These are phyloP conservation scores for Leptobrachium ailaonicum DNA, from an alignment of 2,113 vertebrate genomes.

Conservation along the genomic window DNA sequence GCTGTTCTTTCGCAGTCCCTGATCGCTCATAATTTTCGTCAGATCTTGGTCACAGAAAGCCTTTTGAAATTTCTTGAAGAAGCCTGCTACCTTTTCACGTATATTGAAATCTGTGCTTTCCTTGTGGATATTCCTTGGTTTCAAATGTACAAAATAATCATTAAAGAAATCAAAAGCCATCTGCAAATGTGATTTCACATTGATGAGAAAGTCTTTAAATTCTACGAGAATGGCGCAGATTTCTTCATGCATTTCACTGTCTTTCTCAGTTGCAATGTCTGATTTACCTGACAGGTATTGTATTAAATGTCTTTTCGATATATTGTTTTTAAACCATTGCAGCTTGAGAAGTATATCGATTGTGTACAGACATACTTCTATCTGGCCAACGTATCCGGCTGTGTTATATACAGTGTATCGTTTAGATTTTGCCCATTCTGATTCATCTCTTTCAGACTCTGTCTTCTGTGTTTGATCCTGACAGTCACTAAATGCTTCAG, in stretches of 20 bases:
- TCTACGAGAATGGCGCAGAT: constrained; percentile 57
- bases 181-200: constrained; percentile 58
- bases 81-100: constrained; percentile 52
- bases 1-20: constrained; percentile 28
- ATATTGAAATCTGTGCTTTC: constrained; percentile 58
- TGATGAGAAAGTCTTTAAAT: constrained; percentile 58
- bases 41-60: constrained; percentile 54
- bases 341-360: constrained; percentile 64
- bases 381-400: constrained; percentile 73
- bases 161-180: constrained; percentile 65
- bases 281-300: constrained; percentile 66
- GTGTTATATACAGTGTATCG: constrained; percentile 68
- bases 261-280: constrained; percentile 39
- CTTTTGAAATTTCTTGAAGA: constrained; percentile 55
- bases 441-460: constrained; percentile 55
- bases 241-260: constrained; percentile 21
- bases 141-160: constrained; percentile 63
- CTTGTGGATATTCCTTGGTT: constrained; percentile 57
- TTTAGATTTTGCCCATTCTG: constrained; percentile 51
- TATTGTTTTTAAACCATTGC: constrained; percentile 63
- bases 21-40: constrained; percentile 1
- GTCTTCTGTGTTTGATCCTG: constrained; percentile 68
- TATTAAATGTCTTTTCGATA: constrained; percentile 56
- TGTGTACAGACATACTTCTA: constrained; percentile 71
- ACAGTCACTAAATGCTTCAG: constrained; percentile 70